Conservation (phyloP, 1,140 invertebrate genomes). For the Drosophila lacteicornis region DNA sequence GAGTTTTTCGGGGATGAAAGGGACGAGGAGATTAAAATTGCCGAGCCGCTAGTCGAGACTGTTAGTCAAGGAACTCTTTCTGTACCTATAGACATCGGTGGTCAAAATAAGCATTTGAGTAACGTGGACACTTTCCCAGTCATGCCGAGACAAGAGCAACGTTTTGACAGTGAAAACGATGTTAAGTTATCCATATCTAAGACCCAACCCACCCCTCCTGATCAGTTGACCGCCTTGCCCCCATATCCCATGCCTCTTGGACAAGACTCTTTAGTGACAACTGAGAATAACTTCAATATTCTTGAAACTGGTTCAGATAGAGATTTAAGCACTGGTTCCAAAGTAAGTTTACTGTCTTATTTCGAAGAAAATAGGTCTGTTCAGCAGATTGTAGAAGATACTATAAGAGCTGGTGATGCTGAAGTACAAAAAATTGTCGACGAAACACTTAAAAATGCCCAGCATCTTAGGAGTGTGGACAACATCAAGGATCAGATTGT, state of each 20-base stretch:
- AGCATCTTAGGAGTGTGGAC: slow-evolving; percentile 19
- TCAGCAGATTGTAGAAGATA: slow-evolving; percentile 73
- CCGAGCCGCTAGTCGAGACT: not conserved
- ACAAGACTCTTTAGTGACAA: not conserved
- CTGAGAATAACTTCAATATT: not conserved
- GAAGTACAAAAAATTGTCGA: slow-evolving; percentile 69
- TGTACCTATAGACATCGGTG: too few relatives aligned
- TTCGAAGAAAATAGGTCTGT: slow-evolving; percentile 54
- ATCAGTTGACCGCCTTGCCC: not conserved
- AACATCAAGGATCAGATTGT: not conserved
- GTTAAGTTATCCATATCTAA: not conserved
- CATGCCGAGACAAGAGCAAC: not conserved
- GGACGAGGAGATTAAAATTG: slow-evolving; percentile 1
- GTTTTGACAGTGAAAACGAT: not conserved
- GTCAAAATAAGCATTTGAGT: too few relatives aligned
- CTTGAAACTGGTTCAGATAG: not conserved
- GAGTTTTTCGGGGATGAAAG: slow-evolving; percentile 11
- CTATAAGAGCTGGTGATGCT: slow-evolving; percentile 65
- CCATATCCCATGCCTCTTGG: too few relatives aligned
- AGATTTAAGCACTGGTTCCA: not conserved
- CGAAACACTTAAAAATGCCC: slow-evolving; percentile 56
- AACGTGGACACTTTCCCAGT: not conserved
- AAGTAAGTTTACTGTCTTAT: slow-evolving; percentile 8
- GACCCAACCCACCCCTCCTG: not conserved
- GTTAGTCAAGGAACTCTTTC: not conserved